phyloP scores from a whole-genome alignment of 2,797 vertebrate genomes.

The Crenuchus spilurus region DNA sequence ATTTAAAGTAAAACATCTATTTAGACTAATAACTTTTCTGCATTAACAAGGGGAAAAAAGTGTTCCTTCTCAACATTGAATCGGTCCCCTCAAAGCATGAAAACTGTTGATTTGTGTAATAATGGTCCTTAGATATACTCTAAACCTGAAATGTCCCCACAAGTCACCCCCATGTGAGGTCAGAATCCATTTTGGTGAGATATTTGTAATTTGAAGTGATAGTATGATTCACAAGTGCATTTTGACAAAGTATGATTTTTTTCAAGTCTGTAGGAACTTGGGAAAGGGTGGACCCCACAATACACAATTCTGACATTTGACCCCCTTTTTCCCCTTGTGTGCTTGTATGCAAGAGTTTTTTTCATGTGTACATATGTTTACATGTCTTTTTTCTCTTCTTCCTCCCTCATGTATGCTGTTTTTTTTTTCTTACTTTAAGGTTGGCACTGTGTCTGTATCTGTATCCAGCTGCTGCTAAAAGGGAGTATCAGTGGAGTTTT shows the following conservation, averaged over 20 bases:
- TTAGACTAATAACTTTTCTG: not conserved
- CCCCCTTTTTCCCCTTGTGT: too few relatives aligned
- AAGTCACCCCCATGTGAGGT: not conserved
- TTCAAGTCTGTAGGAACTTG: not conserved
- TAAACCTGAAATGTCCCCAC: not conserved
- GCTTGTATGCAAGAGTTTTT: too few relatives aligned
- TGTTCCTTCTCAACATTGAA: not conserved
- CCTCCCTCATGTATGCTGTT: too few relatives aligned
- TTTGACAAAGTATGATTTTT: not conserved
- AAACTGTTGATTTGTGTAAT: not conserved
- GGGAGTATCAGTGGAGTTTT: too few relatives aligned
- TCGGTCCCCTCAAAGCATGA: not conserved
- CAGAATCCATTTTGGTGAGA: not conserved
- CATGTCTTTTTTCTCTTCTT: too few relatives aligned
- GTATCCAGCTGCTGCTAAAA: too few relatives aligned
- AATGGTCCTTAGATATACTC: not conserved
- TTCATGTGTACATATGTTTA: too few relatives aligned
- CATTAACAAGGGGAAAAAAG: not conserved
- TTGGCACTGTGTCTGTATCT: too few relatives aligned
- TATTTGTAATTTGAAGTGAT: not conserved
- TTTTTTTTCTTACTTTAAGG: too few relatives aligned
- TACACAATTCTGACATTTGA: too few relatives aligned
- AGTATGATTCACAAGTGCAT: not conserved
- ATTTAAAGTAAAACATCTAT: not conserved
- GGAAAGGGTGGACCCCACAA: not conserved